Evolutionary conservation across 2,797 vertebrate genomes (phyloP).

Genomic region (Chiloscyllium punctatum): DNA sequence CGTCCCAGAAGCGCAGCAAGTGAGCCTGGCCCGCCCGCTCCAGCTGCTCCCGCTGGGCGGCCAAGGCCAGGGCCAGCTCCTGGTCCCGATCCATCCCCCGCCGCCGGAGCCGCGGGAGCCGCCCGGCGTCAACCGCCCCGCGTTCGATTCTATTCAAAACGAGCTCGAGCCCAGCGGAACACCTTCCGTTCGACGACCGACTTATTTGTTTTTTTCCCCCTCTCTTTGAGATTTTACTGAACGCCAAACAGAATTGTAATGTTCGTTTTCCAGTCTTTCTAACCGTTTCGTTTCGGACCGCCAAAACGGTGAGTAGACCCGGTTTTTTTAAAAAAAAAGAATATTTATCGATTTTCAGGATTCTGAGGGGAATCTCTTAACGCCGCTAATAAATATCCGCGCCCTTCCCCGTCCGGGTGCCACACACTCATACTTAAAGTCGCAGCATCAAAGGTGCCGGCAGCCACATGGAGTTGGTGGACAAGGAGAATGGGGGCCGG

Average conservation of each 20-base stretch:
- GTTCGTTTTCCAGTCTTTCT: neutral
- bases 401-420: neutral
- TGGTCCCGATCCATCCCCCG: conserved; percentile 56
- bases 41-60: conserved; percentile 54
- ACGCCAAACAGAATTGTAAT: neutral
- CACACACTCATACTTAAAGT: neutral
- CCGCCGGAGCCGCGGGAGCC: too few relatives aligned
- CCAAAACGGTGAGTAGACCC: neutral
- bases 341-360: neutral
- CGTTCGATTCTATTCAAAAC: conserved; percentile 42
- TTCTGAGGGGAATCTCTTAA: neutral
- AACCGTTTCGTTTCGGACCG: neutral
- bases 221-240: neutral
- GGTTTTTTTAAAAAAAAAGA: neutral
- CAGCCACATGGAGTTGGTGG: neutral
- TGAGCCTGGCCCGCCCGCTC: conserved; percentile 70
- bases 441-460: neutral
- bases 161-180: neutral
- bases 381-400: too few relatives aligned
- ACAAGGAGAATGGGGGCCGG: neutral
- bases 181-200: too few relatives aligned
- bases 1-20: conserved; percentile 74
- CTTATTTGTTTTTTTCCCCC: neutral
- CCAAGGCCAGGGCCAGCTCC: conserved; percentile 49
- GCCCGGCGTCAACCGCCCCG: conserved; percentile 34